A percentile compares a stretch with the other conserved stretches of the same genome.
phyloP scores from a whole-genome alignment of 2,797 vertebrate species.

The Platyrinchus mystaceus region DNA sequence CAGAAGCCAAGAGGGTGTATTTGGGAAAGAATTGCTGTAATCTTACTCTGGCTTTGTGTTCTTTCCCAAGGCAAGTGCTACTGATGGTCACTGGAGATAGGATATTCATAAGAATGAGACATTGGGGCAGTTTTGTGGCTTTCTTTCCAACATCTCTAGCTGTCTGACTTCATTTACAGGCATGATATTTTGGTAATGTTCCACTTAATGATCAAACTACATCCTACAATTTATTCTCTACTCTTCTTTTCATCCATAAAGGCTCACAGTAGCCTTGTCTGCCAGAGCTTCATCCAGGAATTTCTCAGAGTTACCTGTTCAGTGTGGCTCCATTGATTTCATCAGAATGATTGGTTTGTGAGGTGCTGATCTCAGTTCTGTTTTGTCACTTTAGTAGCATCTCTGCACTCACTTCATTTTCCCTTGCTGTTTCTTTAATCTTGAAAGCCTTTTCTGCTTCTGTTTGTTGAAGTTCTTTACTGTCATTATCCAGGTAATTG shows the following conservation, averaged over 20 bases:
- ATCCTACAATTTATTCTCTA: not conserved
- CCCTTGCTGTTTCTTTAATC: not conserved
- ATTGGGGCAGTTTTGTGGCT: not conserved
- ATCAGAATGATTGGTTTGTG: not conserved
- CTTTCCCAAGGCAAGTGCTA: slow-evolving; percentile 53
- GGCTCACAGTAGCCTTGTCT: not conserved
- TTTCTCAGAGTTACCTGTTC: not conserved
- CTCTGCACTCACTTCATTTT: not conserved
- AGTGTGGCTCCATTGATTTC: not conserved
- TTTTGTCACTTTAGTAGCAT: not conserved
- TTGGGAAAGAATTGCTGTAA: slow-evolving; percentile 42
- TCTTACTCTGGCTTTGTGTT: slow-evolving; percentile 40
- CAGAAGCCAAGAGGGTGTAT: slow-evolving; percentile 27
- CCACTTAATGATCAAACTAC: not conserved
- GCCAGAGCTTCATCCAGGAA: not conserved
- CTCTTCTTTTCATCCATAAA: not conserved
- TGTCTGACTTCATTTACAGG: not conserved
- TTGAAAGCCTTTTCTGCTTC: not conserved
- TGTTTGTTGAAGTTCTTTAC: not conserved
- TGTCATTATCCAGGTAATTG: not conserved
- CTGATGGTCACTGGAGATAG: slow-evolving; percentile 61
- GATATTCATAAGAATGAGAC: slow-evolving; percentile 3
- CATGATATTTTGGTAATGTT: not conserved
- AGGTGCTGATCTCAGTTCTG: not conserved
- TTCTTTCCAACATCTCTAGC: not conserved